These are phyloP conservation scores for Oreocharis arfaki DNA, from an alignment of 2,113 vertebrate genomes.

Conservation along the genomic window DNA sequence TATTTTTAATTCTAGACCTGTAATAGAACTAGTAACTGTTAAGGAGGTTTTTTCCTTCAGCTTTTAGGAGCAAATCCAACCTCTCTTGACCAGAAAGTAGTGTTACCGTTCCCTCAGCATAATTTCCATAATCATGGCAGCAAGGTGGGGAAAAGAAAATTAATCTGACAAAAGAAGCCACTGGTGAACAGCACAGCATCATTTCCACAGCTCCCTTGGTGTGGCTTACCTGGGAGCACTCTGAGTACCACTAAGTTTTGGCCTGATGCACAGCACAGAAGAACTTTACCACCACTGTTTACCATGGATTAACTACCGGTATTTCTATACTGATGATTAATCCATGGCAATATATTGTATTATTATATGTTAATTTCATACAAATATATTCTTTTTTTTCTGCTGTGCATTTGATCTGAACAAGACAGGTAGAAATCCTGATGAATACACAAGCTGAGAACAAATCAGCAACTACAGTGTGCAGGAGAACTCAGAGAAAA, in stretches of 20 bases:
- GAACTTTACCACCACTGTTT: neutral
- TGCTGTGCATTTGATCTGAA: neutral
- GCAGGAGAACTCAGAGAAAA: neutral
- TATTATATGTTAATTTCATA: neutral
- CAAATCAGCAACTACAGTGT: neutral
- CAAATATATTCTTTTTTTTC: neutral
- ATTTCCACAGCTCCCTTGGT: neutral
- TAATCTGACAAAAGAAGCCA: neutral
- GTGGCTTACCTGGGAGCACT: neutral
- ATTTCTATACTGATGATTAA: neutral
- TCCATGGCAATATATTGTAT: neutral
- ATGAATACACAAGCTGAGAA: neutral
- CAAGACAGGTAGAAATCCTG: neutral
- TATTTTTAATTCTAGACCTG: neutral
- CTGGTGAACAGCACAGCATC: neutral
- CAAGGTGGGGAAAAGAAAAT: neutral
- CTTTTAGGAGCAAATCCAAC: neutral
- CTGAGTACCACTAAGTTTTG: too few species aligned
- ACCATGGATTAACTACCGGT: fast-evolving
- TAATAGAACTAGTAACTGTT: neutral
- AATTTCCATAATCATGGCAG: neutral
- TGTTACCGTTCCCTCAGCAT: neutral
- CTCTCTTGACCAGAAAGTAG: neutral
- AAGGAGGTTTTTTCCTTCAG: neutral
- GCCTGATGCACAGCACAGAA: neutral